phyloP scores from a whole-genome alignment of 2,888 invertebrate genomes.

The Auanema sp. region DNA sequence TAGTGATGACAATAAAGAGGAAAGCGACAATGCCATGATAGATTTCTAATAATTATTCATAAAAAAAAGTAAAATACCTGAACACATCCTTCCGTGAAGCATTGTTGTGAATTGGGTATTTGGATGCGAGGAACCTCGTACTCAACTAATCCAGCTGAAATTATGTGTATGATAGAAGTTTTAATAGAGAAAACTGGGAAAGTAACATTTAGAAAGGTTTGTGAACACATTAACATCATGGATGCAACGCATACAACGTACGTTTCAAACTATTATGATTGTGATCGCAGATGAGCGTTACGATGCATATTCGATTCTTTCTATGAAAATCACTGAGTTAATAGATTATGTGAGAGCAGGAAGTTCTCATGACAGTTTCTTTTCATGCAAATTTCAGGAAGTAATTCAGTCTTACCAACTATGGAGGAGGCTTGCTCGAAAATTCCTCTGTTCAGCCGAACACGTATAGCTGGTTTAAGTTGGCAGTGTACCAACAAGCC shows the following conservation, averaged over 20 bases:
- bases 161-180: neutral
- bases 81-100: constrained; percentile 62
- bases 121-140: constrained; percentile 55
- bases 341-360: too few species aligned
- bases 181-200: too few species aligned
- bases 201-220: too few species aligned
- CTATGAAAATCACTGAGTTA: too few species aligned
- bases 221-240: too few species aligned
- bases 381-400: neutral
- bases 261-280: too few species aligned
- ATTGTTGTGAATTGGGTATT: constrained; percentile 58
- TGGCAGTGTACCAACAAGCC: constrained; percentile 5
- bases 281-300: too few species aligned
- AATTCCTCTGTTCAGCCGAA: constrained; percentile 47
- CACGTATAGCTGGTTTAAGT: constrained; percentile 44
- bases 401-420: constrained; percentile 39
- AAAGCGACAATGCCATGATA: neutral
- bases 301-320: too few species aligned
- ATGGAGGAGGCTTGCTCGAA: constrained; percentile 53
- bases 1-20: too few species aligned
- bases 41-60: neutral
- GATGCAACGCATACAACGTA: too few species aligned
- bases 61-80: constrained; percentile 29
- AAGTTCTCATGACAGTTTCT: neutral
- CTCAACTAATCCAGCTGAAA: constrained; percentile 57